Evolutionary conservation across 2,113 vertebrate genomes (phyloP), one percentile per base, ranked within the genome.

Genomic region (Urocolius indicus): DNA sequence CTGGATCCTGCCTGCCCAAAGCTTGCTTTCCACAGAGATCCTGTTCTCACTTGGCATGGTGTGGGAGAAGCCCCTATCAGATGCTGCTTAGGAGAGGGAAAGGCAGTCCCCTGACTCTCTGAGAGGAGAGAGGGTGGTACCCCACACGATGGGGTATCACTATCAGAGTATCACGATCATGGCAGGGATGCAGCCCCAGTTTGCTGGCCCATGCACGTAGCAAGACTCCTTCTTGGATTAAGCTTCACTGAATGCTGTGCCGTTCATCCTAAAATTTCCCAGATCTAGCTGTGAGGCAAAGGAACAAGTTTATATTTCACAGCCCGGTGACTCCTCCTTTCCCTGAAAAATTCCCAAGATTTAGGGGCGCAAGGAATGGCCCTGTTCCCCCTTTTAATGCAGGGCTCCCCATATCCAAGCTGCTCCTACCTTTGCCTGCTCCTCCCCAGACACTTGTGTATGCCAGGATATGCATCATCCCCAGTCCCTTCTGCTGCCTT

Each of bases 121-220:
- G 4, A 11, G 72, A 57, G 30, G 24, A 10, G 24, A 57, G 8
- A 18, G 15, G 23, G 27, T n/a, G 17, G 36, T 3, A 24, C 9
- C 19, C 24, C 26, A 51, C 0, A 0, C 1, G 11, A 65, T 17
- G 10, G 51, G 19, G 17, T 48, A 24, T 12, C 58, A 36, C 16
- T 1, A 0, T 13, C 34, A 10, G 6, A 74, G 27, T 30, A 57
- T 6, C 36, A 30, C 0, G 0, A 8, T 10, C 16, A 29, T 2
- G 13, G 67, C 0, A 5, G 20, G 21, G 26, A 18, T 2, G 4
- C 81, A 52, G 73, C 49, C 30, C 55, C 10, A 1, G 22, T 52
- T 57, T 73, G 30, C 59, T 49, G 30, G 46, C 26, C 26, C 23
- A 30, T 23, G 30, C 18, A 41, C 0, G 0, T 1, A 29, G 17